phyloP scores from a whole-genome alignment of 2,113 vertebrate genomes.

The Corapipo altera region DNA sequence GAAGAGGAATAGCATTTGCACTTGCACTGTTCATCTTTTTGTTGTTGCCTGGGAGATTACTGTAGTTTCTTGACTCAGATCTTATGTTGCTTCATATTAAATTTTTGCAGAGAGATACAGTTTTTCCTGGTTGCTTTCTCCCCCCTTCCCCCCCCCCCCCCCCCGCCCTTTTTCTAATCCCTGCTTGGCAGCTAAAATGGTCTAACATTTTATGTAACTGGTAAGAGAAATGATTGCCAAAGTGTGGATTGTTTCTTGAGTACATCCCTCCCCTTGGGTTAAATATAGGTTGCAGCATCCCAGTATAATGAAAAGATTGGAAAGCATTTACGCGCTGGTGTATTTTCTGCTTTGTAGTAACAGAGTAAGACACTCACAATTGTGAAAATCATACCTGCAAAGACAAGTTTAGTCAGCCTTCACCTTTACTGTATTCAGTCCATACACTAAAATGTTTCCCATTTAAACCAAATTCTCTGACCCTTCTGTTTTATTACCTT shows the following conservation, averaged over 20 bases:
- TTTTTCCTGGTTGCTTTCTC: neutral
- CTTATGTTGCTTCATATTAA: neutral
- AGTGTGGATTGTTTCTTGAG: conserved; percentile 46
- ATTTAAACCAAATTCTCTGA: neutral
- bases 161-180: neutral
- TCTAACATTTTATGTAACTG: neutral
- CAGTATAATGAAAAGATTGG: conserved; percentile 23
- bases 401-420: conserved; percentile 5
- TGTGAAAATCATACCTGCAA: conserved; percentile 34
- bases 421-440: neutral
- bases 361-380: neutral
- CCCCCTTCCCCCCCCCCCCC: neutral
- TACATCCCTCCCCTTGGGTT: conserved; percentile 42
- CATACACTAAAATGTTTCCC: neutral
- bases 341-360: conserved; percentile 43
- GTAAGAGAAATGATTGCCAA: conserved; percentile 32
- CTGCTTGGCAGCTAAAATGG: neutral
- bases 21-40: neutral
- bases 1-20: neutral
- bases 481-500: neutral
- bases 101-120: neutral
- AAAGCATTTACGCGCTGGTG: neutral
- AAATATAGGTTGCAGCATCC: conserved; percentile 42
- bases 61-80: neutral
- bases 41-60: neutral